Percentiles rank a stretch among this genome's conserved stretches.
These are phyloP conservation scores for Apotomis capreana DNA, from an alignment of 2,888 invertebrate genomes.

Conservation along the genomic window DNA sequence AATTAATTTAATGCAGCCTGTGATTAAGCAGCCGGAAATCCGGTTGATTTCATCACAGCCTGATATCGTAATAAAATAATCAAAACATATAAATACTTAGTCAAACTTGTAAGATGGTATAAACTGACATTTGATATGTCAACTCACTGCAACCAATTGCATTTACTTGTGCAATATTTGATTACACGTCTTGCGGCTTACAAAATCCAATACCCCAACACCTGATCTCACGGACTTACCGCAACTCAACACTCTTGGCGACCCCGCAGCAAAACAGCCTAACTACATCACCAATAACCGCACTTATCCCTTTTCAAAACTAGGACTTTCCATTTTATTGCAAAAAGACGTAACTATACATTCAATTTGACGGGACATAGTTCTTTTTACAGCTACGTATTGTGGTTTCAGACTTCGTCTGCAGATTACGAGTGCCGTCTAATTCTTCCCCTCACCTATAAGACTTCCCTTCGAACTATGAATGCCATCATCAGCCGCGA, in stretches of 20 bases:
- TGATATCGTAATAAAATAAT: too few species aligned
- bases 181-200: conserved; percentile 21
- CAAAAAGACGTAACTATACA: not conserved
- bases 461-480: conserved; percentile 74
- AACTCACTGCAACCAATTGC: not conserved
- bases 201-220: conserved; percentile 29
- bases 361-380: not conserved
- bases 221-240: conserved; percentile 22
- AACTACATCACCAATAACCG: not conserved
- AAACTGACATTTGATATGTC: not conserved
- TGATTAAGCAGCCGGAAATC: too few species aligned
- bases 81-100: too few species aligned
- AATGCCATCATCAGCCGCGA: conserved; percentile 79
- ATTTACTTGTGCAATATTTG: conserved; percentile 21
- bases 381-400: not conserved
- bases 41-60: too few species aligned
- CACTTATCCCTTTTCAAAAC: too few species aligned
- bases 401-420: conserved; percentile 32
- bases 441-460: conserved; percentile 64
- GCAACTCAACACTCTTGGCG: conserved; percentile 21
- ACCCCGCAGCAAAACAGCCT: not conserved
- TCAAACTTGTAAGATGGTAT: not conserved
- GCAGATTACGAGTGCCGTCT: conserved; percentile 58
- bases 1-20: too few species aligned
- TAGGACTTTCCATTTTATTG: conserved; percentile 4